Percentiles rank a stretch among this genome's conserved stretches.
Conservation (phyloP, 2,113 vertebrate species). For the Protobothrops mucrosquamatus region DNA sequence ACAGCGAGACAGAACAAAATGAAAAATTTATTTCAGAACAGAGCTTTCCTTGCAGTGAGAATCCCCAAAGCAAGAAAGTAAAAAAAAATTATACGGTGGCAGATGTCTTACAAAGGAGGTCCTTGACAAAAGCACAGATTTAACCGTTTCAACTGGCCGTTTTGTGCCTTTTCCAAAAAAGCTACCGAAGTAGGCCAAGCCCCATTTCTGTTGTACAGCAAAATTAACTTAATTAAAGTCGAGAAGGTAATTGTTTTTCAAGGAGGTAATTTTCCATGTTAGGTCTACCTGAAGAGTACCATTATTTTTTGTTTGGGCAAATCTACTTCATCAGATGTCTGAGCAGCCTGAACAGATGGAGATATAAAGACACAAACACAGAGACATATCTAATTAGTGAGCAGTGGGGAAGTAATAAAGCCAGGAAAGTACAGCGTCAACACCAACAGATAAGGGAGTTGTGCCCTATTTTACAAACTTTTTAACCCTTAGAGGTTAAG, state of each 20-base stretch:
- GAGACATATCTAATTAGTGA: not conserved
- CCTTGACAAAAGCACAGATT: not conserved
- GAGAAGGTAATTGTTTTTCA: not conserved
- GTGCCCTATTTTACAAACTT: too few species aligned
- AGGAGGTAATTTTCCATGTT: not conserved
- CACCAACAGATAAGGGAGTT: too few species aligned
- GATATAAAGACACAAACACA: not conserved
- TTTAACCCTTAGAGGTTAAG: too few species aligned
- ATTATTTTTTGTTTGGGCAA: not conserved
- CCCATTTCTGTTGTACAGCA: not conserved
- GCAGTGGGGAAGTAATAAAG: too few species aligned
- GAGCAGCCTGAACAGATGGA: not conserved
- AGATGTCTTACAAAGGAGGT: fast-evolving
- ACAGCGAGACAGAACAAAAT: not conserved
- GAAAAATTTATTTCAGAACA: not conserved
- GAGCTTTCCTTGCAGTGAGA: not conserved
- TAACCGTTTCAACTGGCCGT: constrained; percentile 21
- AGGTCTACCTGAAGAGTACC: not conserved
- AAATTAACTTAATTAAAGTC: not conserved
- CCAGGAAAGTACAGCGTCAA: too few species aligned
- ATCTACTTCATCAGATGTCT: not conserved
- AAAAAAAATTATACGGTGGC: not conserved
- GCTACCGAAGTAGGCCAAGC: not conserved
- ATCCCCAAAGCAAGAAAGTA: not conserved
- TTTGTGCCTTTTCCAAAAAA: not conserved